Conservation (phyloP, 2,888 invertebrate species). For the Lordiphosa andalusiaca region DNA sequence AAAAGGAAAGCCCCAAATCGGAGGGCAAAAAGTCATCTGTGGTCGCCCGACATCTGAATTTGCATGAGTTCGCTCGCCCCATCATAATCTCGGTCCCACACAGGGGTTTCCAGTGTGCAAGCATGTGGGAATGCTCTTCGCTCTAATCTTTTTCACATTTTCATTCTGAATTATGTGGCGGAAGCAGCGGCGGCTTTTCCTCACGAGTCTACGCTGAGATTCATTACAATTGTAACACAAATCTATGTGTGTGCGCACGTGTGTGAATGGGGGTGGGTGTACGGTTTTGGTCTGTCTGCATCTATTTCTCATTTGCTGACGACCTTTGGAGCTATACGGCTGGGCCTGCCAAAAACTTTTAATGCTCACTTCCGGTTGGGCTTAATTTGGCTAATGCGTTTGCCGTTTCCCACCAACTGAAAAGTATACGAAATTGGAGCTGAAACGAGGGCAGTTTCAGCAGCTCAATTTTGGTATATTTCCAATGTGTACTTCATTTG, state of each 20-base stretch:
- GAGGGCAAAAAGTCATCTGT: constrained; percentile 40
- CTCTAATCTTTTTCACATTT: constrained; percentile 44
- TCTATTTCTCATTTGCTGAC: constrained; percentile 56
- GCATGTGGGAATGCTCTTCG: constrained; percentile 20
- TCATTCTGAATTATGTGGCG: constrained; percentile 65
- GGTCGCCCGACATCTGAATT: constrained; percentile 32
- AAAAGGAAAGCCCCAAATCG: constrained; percentile 26
- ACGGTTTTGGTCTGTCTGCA: constrained; percentile 42
- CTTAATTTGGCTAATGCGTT: constrained; percentile 65
- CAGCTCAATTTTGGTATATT: too few species aligned
- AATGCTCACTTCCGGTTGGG: constrained; percentile 52
- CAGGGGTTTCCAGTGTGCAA: constrained; percentile 5
- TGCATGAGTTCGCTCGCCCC: constrained; percentile 41
- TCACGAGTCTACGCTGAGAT: constrained; percentile 48
- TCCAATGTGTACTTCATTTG: too few species aligned
- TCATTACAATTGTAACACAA: constrained; percentile 43
- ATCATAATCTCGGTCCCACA: constrained; percentile 33
- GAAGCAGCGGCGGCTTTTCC: constrained; percentile 61
- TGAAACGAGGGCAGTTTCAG: too few species aligned
- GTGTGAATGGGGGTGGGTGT: constrained; percentile 15
- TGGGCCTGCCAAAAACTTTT: constrained; percentile 48
- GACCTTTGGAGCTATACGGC: constrained; percentile 53
- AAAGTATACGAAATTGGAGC: too few species aligned
- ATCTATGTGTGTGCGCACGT: constrained; percentile 19
- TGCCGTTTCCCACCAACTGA: constrained; percentile 11